Evolutionary conservation across 2,113 vertebrate species (phyloP), one percentile per base, ranked within the genome.

Genomic region (Anas platyrhynchos): DNA sequence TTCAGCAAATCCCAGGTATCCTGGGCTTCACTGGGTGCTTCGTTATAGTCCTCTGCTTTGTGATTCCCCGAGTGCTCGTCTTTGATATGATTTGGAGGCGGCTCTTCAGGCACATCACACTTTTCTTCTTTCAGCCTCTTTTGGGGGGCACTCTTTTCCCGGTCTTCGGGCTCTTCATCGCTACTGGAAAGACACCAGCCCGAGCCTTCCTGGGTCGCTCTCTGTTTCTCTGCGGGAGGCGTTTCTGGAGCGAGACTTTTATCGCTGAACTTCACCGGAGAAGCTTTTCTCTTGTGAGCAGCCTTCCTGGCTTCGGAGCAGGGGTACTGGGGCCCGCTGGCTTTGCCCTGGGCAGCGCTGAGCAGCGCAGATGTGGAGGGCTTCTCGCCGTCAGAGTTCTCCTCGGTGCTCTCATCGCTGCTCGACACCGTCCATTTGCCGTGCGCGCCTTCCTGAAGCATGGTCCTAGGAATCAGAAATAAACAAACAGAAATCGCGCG

Each of bases 111-210:
- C 1, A 10, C 18, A 63, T 26, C 3, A 0, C 6, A 32, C 22
- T 88, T 80, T 83, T 97, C 56, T 38, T 93, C 89, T 38, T 97
- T 95, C 90, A 96, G 20, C 31, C 67, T 29, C 80, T 12, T 26
- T 72, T 82, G 68, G 26, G 69, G 9, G 4, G 13, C 5, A 6
- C 10, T 62, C 14, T 83, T 68, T 38, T 65, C 65, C 7, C 50
- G 36, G 7, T 22, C 65, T 59, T 97, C 81, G 58, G 85, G 78
- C n/a, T 98, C 98, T 22, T 99, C 99, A 21, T 99, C 99, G 5
- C 99, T 99, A 63, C 99, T 99, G 4, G 99, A 99, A 46, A 99
- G 98, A 86, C 98, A 98, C 99, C 99, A 99, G n/a, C 99, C 99
- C 2, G 96, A 97, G 21, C 98, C 97, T 12, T 98, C 99, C 31